Evolutionary conservation across 2,797 vertebrate genomes (phyloP).

Genomic region (Parotocinclus haroldoi): DNA sequence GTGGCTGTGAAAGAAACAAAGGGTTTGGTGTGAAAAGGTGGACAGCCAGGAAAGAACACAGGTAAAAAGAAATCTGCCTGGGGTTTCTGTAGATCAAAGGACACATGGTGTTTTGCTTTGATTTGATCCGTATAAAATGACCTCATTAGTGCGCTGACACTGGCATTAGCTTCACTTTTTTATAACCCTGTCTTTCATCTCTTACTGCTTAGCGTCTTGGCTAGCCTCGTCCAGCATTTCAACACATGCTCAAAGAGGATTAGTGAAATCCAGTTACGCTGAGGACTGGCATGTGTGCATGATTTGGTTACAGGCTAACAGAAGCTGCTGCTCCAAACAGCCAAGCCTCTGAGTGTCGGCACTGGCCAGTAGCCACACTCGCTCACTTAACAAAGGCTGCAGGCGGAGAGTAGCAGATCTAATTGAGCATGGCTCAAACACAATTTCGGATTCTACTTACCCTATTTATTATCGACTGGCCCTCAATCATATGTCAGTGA

Average conservation of each 20-base stretch:
- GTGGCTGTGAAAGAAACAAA: conserved; percentile 48
- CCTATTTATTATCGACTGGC: conserved; percentile 2
- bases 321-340: conserved; percentile 1
- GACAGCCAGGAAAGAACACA: background rate
- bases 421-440: conserved; percentile 30
- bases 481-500: background rate
- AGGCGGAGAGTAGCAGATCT: conserved; percentile 6
- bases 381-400: conserved; percentile 10
- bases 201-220: conserved; percentile 9
- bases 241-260: conserved; percentile 10
- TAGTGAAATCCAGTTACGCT: conserved; percentile 34
- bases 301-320: conserved; percentile 24
- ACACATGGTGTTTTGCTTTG: background rate
- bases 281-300: conserved; percentile 13
- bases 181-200: conserved; percentile 26
- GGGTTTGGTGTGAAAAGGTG: background rate
- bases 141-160: background rate
- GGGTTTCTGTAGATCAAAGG: background rate
- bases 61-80: background rate
- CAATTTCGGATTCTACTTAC: conserved; percentile 17
- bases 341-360: background rate
- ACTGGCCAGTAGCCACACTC: conserved; percentile 13
- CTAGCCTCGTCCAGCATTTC: conserved; percentile 3
- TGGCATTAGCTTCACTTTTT: conserved; percentile 7
- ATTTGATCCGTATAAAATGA: conserved; percentile 1